Conservation (phyloP, 2,797 vertebrate species). For the Pelodytes ibericus region DNA sequence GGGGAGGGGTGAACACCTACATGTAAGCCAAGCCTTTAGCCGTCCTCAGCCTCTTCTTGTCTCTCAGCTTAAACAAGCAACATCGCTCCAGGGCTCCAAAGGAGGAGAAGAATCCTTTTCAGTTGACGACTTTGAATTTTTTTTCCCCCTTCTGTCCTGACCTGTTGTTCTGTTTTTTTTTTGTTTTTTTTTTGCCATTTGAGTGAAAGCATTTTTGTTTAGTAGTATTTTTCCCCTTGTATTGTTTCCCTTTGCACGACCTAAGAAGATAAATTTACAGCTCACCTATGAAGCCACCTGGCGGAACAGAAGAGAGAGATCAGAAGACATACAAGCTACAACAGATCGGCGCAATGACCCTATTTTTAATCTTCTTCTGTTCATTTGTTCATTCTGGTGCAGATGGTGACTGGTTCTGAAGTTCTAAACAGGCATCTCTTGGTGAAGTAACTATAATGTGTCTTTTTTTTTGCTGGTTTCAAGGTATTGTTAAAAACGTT, state of each 20-base stretch:
- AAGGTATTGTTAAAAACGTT: conserved; percentile 54
- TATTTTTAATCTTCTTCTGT: conserved; percentile 1
- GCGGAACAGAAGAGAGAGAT: conserved; percentile 69
- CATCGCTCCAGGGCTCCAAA: conserved; percentile 65
- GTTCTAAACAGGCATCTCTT: conserved; percentile 70
- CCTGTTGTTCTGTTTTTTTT: conserved; percentile 6
- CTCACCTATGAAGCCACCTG: conserved; percentile 47
- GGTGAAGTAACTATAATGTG: conserved; percentile 58
- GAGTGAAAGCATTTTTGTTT: conserved; percentile 46
- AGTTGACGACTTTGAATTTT: conserved; percentile 52
- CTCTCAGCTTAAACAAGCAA: conserved; percentile 80
- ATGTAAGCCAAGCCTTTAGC: conserved; percentile 87
- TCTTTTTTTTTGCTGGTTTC: conserved; percentile 35
- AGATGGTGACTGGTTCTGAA: conserved; percentile 71
- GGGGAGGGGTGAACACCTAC: conserved; percentile 76
- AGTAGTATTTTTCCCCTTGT: conserved; percentile 24
- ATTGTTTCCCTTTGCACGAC: conserved; percentile 18
- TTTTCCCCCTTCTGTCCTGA: conserved; percentile 13
- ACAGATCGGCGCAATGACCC: conserved; percentile 65
- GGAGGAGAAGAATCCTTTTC: conserved; percentile 37
- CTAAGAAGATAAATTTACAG: conserved; percentile 17
- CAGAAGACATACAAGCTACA: conserved; percentile 53
- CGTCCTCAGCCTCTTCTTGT: conserved; percentile 86
- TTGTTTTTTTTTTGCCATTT: conserved; percentile 11
- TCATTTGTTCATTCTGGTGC: conserved; percentile 68